phyloP scores from a whole-genome alignment of 2,797 vertebrate species.

The Etheostoma perlongum region DNA sequence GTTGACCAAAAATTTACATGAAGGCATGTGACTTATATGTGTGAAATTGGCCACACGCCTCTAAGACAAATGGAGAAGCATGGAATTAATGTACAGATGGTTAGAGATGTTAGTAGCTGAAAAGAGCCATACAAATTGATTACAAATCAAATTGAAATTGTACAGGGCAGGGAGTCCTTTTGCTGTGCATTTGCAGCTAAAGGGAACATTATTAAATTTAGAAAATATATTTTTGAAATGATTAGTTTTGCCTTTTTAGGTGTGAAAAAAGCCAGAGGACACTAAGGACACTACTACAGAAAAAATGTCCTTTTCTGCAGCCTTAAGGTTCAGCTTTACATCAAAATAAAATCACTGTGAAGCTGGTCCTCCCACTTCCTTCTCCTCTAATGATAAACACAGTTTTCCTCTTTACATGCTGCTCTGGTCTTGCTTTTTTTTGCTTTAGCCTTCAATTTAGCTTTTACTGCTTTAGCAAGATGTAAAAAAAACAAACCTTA shows the following conservation, averaged over 20 bases:
- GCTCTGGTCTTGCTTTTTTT: conserved; percentile 34
- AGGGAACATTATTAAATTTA: conserved; percentile 31
- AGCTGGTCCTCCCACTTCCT: conserved; percentile 53
- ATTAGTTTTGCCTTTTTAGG: conserved; percentile 45
- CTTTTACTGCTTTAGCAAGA: conserved; percentile 26
- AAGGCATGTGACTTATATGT: conserved; percentile 62
- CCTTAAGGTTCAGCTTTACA: conserved; percentile 33
- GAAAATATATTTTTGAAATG: conserved; percentile 33
- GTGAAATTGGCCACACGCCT: conserved; percentile 57
- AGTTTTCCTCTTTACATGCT: conserved; percentile 37
- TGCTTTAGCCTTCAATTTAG: conserved; percentile 44
- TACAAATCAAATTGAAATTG: conserved; percentile 55
- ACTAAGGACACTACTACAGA: not conserved
- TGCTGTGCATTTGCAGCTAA: conserved; percentile 39
- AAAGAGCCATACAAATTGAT: conserved; percentile 54
- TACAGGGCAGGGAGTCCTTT: conserved; percentile 9
- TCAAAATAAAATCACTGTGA: conserved; percentile 44
- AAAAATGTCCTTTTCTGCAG: conserved; percentile 30
- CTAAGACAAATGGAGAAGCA: conserved; percentile 59
- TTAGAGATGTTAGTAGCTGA: conserved; percentile 52
- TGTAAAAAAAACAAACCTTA: conserved; percentile 15
- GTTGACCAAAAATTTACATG: conserved; percentile 75
- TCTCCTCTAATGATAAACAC: conserved; percentile 61
- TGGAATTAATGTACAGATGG: conserved; percentile 46
- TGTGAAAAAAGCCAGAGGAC: conserved; percentile 24